A percentile compares a stretch with the other conserved stretches of the same genome.
Conservation (phyloP, 2,888 invertebrate genomes). For the Trissoscelio sp. region DNA sequence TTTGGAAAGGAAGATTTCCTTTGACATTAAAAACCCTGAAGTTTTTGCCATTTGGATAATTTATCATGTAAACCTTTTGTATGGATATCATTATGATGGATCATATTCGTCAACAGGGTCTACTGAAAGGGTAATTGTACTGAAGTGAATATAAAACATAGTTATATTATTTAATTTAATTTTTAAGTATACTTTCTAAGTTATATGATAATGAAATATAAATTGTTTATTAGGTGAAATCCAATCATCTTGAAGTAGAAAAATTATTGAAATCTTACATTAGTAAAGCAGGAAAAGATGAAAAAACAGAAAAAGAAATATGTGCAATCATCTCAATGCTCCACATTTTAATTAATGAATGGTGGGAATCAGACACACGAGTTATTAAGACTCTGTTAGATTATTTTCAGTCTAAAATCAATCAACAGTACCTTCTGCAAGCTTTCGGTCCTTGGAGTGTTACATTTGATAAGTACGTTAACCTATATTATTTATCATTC, state of each 20-base stretch:
- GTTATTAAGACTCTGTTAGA: conserved; percentile 85
- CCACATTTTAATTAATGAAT: conserved; percentile 82
- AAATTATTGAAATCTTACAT: conserved; percentile 83
- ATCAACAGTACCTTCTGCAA: conserved; percentile 84
- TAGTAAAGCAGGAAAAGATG: conserved; percentile 79
- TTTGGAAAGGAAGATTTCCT: too few relatives aligned
- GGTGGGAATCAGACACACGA: conserved; percentile 84
- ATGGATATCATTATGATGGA: conserved; percentile 82
- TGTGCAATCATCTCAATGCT: conserved; percentile 83
- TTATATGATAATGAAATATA: too few relatives aligned
- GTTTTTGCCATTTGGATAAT: conserved; percentile 84
- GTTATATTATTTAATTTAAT: neutral
- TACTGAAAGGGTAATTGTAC: too few relatives aligned
- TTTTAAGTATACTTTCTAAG: too few relatives aligned
- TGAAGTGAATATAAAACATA: too few relatives aligned
- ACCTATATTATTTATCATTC: neutral
- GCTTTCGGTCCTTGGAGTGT: conserved; percentile 82
- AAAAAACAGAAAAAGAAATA: conserved; percentile 84
- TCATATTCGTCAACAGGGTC: too few relatives aligned
- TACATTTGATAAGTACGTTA: conserved; percentile 83
- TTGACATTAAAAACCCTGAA: conserved; percentile 76
- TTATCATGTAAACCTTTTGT: conserved; percentile 83
- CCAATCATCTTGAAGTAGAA: conserved; percentile 84
- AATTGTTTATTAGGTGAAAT: conserved; percentile 72
- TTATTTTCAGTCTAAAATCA: conserved; percentile 85